phyloP scores from a whole-genome alignment of 2,797 vertebrate species.

The Tamandua tetradactyla region DNA sequence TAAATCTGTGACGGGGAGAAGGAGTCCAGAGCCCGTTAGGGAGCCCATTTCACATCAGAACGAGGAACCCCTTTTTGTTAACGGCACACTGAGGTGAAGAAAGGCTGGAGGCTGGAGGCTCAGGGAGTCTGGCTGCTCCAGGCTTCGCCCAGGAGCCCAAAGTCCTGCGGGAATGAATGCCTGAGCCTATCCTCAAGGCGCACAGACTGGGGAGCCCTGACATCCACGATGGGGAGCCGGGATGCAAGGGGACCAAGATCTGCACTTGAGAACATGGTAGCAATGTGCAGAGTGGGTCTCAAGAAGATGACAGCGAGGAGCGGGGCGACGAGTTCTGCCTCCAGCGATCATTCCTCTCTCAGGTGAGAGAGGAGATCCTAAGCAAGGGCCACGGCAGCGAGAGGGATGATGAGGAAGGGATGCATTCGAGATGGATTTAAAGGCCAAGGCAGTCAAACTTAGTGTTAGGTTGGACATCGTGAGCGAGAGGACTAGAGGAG shows the following conservation, averaged over 20 bases:
- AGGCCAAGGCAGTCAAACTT: background rate
- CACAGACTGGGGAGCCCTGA: background rate
- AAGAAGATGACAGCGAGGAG: background rate
- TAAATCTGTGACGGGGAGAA: background rate
- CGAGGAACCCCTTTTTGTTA: background rate
- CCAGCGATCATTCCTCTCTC: background rate
- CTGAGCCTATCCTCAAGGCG: background rate
- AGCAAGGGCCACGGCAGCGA: background rate
- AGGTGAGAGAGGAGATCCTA: background rate
- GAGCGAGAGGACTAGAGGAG: background rate
- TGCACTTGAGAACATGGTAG: background rate
- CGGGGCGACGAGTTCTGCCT: background rate
- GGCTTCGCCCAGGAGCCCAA: background rate
- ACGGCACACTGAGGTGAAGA: background rate
- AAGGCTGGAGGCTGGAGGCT: background rate
- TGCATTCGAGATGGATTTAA: too few relatives aligned
- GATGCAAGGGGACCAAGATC: background rate
- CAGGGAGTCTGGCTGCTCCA: background rate
- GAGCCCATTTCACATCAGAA: background rate
- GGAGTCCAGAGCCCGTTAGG: background rate
- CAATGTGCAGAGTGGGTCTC: background rate
- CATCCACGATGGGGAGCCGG: background rate
- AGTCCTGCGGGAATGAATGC: background rate
- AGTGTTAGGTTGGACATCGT: background rate
- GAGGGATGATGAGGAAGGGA: background rate